Evolutionary conservation across 2,797 vertebrate species (phyloP), one percentile per base, ranked within the genome.

Genomic region (Nyctibius grandis): DNA sequence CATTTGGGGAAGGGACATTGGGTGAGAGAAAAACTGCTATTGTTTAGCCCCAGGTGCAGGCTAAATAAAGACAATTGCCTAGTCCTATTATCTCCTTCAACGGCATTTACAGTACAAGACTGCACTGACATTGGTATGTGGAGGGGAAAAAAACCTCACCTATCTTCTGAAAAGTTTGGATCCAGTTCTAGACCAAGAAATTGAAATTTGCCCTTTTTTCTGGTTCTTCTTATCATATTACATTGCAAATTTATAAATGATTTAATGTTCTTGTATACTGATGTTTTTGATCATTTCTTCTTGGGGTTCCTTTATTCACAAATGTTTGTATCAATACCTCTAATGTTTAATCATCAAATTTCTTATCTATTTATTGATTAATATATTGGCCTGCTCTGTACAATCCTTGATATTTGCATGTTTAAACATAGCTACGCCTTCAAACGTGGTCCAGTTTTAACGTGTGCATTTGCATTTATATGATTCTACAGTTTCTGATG

Each of bases 121-220:
- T 75, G 25, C 14, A 56, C 5, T 51, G 9, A 45, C 3, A 7
- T n/a, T n/a, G n/a, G 2, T 5, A 14, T 9, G n/a, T 1, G 14
- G 51, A n/a, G n/a, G n/a, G 3, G 1, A 19, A 72, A 76, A 78
- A 60, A 6, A 1, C 2, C 9, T 40, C 9, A 53, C 1, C 3
- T 48, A 5, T n/a, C 14, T 80, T 90, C n/a, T 78, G 53, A 68
- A 78, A 84, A 28, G 4, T 60, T 21, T 40, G 9, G 23, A 19
- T 40, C 5, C 7, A 33, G 3, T 15, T 87, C 51, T 72, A 73
- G 28, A 44, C 1, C 3, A 86, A 56, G 19, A 84, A 44, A 54
- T 14, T 26, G 3, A 88, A 91, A 51, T 40, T 47, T 44, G 3
- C 3, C 2, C 3, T 15, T 48, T 79, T 56, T 53, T 36, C 38